Conservation (phyloP, 1,140 invertebrate species). For the Drosophila mojavensis region DNA sequence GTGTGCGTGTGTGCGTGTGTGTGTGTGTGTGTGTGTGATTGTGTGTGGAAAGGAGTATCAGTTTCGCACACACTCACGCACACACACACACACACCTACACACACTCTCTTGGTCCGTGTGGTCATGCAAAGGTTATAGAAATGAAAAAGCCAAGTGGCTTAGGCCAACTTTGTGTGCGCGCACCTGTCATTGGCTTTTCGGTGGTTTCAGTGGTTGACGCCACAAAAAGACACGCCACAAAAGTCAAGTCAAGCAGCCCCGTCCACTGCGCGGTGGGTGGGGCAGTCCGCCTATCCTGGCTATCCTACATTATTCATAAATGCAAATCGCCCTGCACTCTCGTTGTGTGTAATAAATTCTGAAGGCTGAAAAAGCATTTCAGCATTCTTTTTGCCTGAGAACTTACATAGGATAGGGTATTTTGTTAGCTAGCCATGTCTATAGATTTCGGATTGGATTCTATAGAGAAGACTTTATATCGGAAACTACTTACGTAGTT, state of each 20-base stretch:
- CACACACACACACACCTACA: slow-evolving; percentile 51
- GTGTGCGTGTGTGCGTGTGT: slow-evolving; percentile 28
- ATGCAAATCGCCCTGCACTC: slow-evolving; percentile 64
- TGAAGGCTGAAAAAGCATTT: slow-evolving; percentile 10
- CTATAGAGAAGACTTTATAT: too few species aligned
- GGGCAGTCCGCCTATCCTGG: slow-evolving; percentile 45
- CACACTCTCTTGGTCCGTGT: slow-evolving; percentile 45
- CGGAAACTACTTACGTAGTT: too few species aligned
- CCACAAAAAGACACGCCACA: slow-evolving; percentile 40
- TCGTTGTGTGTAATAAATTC: slow-evolving; percentile 64
- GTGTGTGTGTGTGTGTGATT: slow-evolving; percentile 27
- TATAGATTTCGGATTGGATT: too few species aligned
- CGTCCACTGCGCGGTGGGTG: slow-evolving; percentile 10
- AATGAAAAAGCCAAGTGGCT: slow-evolving; percentile 67
- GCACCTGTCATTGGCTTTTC: slow-evolving; percentile 36
- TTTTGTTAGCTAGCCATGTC: too few species aligned
- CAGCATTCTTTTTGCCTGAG: background rate
- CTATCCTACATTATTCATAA: slow-evolving; percentile 81
- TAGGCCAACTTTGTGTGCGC: slow-evolving; percentile 34
- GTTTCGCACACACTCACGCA: slow-evolving; percentile 66
- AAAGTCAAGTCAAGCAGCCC: background rate
- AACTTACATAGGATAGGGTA: background rate
- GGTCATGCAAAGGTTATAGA: slow-evolving; percentile 79
- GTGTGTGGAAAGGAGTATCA: slow-evolving; percentile 55
- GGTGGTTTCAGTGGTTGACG: slow-evolving; percentile 9